phyloP scores from a whole-genome alignment of 2,113 vertebrate genomes.

The Pipra filicauda region DNA sequence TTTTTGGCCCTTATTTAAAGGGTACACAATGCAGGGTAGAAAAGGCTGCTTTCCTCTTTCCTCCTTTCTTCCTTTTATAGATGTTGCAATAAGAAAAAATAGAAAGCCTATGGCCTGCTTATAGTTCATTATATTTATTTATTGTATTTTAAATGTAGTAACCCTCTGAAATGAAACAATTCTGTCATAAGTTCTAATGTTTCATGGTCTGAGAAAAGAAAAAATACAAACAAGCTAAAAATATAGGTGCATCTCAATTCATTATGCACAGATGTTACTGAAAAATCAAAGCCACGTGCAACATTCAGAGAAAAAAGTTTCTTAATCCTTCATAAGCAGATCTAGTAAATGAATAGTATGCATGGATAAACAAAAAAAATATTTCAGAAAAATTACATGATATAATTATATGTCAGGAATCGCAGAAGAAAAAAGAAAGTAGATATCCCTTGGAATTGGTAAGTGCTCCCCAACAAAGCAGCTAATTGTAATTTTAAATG shows the following conservation, averaged over 20 bases:
- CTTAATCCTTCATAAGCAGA: conserved; percentile 52
- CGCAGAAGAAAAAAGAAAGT: neutral
- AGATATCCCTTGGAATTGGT: neutral
- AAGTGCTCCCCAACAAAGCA: neutral
- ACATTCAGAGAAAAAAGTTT: conserved; percentile 11
- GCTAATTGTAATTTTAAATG: conserved; percentile 18
- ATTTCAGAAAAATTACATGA: conserved; percentile 9
- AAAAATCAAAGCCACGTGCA: conserved; percentile 7
- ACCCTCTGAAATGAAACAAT: neutral
- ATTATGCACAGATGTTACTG: neutral
- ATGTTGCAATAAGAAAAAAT: neutral
- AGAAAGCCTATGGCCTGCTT: neutral
- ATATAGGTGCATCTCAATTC: neutral
- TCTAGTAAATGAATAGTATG: neutral
- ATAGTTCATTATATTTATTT: neutral
- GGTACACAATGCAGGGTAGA: neutral
- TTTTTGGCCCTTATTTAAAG: neutral
- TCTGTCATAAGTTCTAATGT: neutral
- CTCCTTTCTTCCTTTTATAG: neutral
- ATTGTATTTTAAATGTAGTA: neutral
- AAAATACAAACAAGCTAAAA: conserved; percentile 17
- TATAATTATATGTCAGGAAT: neutral
- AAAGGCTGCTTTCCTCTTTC: neutral
- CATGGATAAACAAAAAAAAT: conserved; percentile 14
- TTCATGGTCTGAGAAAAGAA: conserved; percentile 4